Percentiles rank a stretch among this genome's conserved stretches.
Conservation (phyloP, 2,797 vertebrate genomes). For the Typhlichthys eigenmanni region DNA sequence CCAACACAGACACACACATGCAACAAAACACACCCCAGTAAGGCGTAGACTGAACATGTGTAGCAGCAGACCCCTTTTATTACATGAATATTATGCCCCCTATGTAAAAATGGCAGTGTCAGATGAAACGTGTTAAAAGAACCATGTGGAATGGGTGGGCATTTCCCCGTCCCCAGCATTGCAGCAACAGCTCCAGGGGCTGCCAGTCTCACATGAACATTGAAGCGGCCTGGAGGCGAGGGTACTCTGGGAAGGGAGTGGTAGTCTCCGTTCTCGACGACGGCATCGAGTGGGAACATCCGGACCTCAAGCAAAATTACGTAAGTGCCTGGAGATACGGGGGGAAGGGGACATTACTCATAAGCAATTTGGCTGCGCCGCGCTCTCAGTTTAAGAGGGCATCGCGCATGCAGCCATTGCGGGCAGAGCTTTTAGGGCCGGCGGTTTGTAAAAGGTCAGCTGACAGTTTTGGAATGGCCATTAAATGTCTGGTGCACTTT, state of each 20-base stretch:
- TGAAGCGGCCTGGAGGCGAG: constrained; percentile 88
- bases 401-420: constrained; percentile 59
- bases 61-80: too few relatives aligned
- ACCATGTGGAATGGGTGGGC: too few relatives aligned
- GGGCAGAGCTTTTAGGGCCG: constrained; percentile 54
- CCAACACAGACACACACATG: too few relatives aligned
- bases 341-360: constrained; percentile 60
- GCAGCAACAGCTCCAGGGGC: constrained; percentile 78
- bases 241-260: constrained; percentile 92
- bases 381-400: constrained; percentile 46
- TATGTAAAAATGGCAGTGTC: too few relatives aligned
- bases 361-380: constrained; percentile 62
- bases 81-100: too few relatives aligned
- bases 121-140: too few relatives aligned
- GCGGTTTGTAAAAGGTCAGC: constrained; percentile 59
- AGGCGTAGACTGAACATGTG: too few relatives aligned
- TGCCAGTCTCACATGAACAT: constrained; percentile 91
- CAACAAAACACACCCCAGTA: too few relatives aligned
- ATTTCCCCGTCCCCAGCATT: constrained; percentile 76
- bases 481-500: constrained; percentile 68
- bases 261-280: constrained; percentile 95
- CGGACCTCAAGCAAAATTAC: constrained; percentile 93
- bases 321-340: constrained; percentile 78
- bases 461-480: constrained; percentile 61
- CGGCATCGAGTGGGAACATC: constrained; percentile 90